A percentile compares a stretch with the other conserved stretches of the same genome.
Conservation (phyloP, 2,113 vertebrate genomes). For the Bagarius yarrelli region DNA sequence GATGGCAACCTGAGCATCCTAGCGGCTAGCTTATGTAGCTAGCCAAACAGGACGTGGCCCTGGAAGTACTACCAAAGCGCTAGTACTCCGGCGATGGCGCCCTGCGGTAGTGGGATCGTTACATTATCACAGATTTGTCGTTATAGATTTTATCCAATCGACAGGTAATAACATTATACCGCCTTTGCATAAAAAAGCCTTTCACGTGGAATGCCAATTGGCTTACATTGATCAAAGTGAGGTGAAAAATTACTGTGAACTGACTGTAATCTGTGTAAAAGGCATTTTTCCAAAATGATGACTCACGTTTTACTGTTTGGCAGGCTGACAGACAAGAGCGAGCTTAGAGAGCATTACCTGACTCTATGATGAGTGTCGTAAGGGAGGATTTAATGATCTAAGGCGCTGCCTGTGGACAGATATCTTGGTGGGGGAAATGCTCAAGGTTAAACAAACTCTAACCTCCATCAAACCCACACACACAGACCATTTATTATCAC, state of each 20-base stretch:
- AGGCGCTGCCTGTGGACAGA: not conserved
- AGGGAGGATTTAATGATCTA: slow-evolving; percentile 14
- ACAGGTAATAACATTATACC: not conserved
- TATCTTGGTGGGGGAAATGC: slow-evolving; percentile 7
- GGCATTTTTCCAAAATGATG: not conserved
- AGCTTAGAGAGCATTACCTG: slow-evolving; percentile 9
- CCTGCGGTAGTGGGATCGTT: too few species aligned
- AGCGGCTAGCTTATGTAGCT: too few species aligned
- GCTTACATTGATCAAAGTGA: not conserved
- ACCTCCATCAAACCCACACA: slow-evolving; percentile 1
- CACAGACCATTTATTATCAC: not conserved
- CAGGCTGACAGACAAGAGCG: slow-evolving; percentile 1
- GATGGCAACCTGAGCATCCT: too few species aligned
- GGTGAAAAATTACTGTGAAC: not conserved
- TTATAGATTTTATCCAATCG: not conserved
- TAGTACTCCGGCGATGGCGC: too few species aligned
- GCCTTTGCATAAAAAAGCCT: not conserved
- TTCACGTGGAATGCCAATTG: not conserved
- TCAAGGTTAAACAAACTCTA: slow-evolving; percentile 23
- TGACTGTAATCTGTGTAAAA: not conserved
- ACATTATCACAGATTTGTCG: too few species aligned
- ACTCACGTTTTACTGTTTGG: slow-evolving; percentile 11
- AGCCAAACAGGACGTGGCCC: too few species aligned
- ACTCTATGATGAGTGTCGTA: not conserved
- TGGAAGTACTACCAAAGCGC: too few species aligned